A percentile compares a stretch with the other conserved stretches of the same genome.
Evolutionary conservation across 37 sponge, comb jelly and placozoan species (phyloP).

Genomic region (Petrosia ficiformis): DNA sequence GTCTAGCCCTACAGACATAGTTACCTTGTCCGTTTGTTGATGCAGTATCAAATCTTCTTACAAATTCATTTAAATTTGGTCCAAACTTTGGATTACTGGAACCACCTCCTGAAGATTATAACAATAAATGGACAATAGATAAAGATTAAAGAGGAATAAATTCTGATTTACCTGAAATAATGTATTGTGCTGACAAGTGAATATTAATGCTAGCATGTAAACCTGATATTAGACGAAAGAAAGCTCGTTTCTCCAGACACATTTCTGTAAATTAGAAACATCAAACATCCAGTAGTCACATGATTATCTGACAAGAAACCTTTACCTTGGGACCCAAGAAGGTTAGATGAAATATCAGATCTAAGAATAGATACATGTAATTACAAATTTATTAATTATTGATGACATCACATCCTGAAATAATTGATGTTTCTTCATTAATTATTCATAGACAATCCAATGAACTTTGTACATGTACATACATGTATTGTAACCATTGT

Average conservation of each 20-base stretch:
- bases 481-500: too few relatives aligned
- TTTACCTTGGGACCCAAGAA: too few relatives aligned
- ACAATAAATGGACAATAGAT: neutral
- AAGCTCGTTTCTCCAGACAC: constrained; percentile 97
- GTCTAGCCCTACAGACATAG: too few relatives aligned
- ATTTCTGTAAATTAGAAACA: constrained; percentile 39
- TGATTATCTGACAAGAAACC: too few relatives aligned
- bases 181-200: constrained; percentile 84
- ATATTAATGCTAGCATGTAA: constrained; percentile 95
- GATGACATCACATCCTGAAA: neutral
- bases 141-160: neutral
- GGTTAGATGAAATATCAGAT: neutral
- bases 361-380: neutral
- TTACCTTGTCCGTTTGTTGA: constrained; percentile 88
- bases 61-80: constrained; percentile 90
- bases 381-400: neutral
- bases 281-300: neutral
- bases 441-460: neutral
- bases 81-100: constrained; percentile 53
- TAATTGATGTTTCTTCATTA: too few relatives aligned
- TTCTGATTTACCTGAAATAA: constrained; percentile 26
- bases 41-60: constrained; percentile 74
- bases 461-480: too few relatives aligned
- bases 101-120: constrained; percentile 13
- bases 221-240: constrained; percentile 91